phyloP scores from a whole-genome alignment of 2,888 invertebrate genomes.

The Luffia ferchaultella region DNA sequence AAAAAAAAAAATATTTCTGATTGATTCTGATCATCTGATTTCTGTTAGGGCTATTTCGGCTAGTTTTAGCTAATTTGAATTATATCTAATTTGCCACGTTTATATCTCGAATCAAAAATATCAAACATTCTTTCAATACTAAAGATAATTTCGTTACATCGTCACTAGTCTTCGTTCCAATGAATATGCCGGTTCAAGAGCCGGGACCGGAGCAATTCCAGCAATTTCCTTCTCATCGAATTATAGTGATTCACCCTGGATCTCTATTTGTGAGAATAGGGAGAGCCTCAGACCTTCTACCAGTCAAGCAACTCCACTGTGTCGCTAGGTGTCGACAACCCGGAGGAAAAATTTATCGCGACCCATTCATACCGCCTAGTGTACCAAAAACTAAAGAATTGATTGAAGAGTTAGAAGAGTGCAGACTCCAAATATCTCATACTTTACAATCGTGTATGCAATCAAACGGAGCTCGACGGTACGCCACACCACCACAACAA shows the following conservation, averaged over 20 bases:
- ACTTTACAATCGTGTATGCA: slow-evolving; percentile 87
- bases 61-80: too few species aligned
- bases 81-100: too few species aligned
- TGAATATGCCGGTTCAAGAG: slow-evolving; percentile 46
- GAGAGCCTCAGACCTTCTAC: slow-evolving; percentile 88
- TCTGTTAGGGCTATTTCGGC: too few species aligned
- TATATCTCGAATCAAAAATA: too few species aligned
- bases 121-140: too few species aligned
- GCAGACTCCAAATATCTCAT: slow-evolving; percentile 82
- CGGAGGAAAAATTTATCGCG: slow-evolving; percentile 65
- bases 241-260: slow-evolving; percentile 95
- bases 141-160: too few species aligned
- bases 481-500: slow-evolving; percentile 90
- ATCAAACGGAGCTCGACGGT: slow-evolving; percentile 80
- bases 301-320: slow-evolving; percentile 85
- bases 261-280: slow-evolving; percentile 90
- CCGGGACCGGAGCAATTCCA: slow-evolving; percentile 54
- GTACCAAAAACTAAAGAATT: slow-evolving; percentile 72
- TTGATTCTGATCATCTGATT: too few species aligned
- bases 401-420: slow-evolving; percentile 84
- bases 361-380: slow-evolving; percentile 72
- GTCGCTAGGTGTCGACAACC: slow-evolving; percentile 75
- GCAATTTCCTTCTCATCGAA: slow-evolving; percentile 80
- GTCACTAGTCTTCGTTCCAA: too few species aligned
- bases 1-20: too few species aligned